Evolutionary conservation across 1,140 invertebrate genomes (phyloP), one percentile per base, ranked within the genome.

Genomic region (Colletes gigas): DNA sequence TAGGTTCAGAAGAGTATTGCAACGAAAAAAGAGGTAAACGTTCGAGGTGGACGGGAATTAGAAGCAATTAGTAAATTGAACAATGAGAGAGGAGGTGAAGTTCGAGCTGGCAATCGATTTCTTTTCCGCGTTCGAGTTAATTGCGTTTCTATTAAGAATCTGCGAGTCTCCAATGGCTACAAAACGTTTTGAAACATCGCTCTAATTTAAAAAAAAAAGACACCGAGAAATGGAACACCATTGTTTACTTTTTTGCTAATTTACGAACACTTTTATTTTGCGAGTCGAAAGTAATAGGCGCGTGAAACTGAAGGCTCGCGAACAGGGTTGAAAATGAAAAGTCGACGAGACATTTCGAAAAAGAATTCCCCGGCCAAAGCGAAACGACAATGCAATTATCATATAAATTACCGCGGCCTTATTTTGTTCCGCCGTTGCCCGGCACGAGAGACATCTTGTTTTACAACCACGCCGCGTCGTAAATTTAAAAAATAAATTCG

Each of bases 21-120:
- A 12, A 0, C 3, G 9, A 59, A 15, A 30, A n/a, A 44, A 7
- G 8, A 63, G 19, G 10, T 47, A 17, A 5, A 10, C 30, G 3
- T 19, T 75, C 72, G 55, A 65, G 39, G 9, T 54, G 17, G 41
- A 50, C 59, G 41, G 17, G 54, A 60, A 71, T 62, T 78, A 44
- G 30, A 10, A 68, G 57, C 52, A 77, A 78, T 78, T 62, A 71
- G 57, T 69, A 50, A 71, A 62, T 71, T 60, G 76, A 59, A 78
- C 59, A 78, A 71, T 63, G 47, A 57, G 17, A 15, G 47, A 50
- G 44, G 4, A 19, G 60, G 47, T 30, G n/a, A 67, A 30, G 54
- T 47, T 47, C 30, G 4, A n/a, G 15, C 14, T 15, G 17, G 12
- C 57, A 41, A 78, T 72, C 69, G 69, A 73, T 54, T 72, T 55